A percentile compares a stretch with the other conserved stretches of the same genome.
Conservation (phyloP, 64 coral and sea anemone genomes). For the Stylophora pistillata region DNA sequence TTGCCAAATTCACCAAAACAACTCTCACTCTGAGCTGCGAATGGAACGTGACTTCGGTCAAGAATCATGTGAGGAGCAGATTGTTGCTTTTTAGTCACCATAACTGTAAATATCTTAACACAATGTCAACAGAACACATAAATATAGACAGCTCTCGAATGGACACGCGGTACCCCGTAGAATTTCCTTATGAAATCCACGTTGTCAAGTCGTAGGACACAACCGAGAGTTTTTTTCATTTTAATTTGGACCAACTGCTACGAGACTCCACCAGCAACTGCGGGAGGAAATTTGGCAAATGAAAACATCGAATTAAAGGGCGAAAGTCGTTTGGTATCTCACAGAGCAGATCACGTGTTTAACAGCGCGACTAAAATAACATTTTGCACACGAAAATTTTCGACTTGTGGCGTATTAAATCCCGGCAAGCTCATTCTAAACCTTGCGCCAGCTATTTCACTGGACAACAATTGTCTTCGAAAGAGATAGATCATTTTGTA, state of each 20-base stretch:
- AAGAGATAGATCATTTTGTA: background rate
- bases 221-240: background rate
- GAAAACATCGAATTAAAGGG: conserved; percentile 5
- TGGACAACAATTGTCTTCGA: background rate
- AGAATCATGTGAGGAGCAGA: background rate
- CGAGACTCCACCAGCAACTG: background rate
- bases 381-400: conserved; percentile 2
- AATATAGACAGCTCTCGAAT: background rate
- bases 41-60: background rate
- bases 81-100: background rate
- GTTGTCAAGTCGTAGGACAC: background rate
- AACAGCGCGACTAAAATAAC: conserved; percentile 9
- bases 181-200: background rate
- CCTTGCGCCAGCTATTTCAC: background rate
- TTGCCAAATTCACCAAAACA: background rate
- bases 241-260: background rate
- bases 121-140: background rate
- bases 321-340: background rate
- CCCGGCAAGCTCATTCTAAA: background rate
- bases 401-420: conserved; percentile 3
- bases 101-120: no score
- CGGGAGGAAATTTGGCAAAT: conserved; percentile 28
- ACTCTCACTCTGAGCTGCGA: background rate
- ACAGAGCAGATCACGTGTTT: conserved; percentile 12
- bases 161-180: conserved; percentile 19